Evolutionary conservation across 1,140 invertebrate genomes (phyloP), one percentile per base, ranked within the genome.

Genomic region (Drosophila sucinea): DNA sequence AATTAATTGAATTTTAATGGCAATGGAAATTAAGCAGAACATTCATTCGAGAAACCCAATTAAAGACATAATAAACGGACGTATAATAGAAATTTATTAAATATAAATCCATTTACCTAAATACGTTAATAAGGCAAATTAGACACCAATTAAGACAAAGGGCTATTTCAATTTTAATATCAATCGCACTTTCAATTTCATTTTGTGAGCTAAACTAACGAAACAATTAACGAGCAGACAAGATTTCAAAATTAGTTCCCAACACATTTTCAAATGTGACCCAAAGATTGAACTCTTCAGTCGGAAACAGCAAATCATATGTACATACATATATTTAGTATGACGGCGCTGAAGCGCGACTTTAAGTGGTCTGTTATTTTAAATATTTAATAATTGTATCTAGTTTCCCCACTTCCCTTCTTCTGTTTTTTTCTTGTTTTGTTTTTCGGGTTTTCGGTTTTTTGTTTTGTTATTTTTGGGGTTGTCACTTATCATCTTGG

Each of bases 321-420:
- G 4, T 41, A 41, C 1, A 44, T 30, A 27, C n/a, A 25, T n/a
- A 29, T 10, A 32, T 57, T 1, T 29, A n/a, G 10, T 56, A 30
- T 51, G 61, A 33, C 56, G 69, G 64, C 79, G 72, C 72, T 69
- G 79, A 69, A 87, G 83, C 82, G 76, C 69, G 70, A 87, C 79
- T 87, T 79, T 60, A 76, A 86, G 82, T 82, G 79, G 62, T 79
- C 71, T 87, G 84, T 87, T 87, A 56, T 87, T 83, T 89, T 87
- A 89, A 84, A 87, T 83, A 87, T 89, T 87, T 87, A 87, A 87
- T 87, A 87, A 87, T 87, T 87, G 83, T 87, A 87, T 87, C 83
- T 87, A 87, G 83, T 87, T 87, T 83, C 83, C 32, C 61, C 67
- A 72, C 67, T 87, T 83, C 72, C 77, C 70, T 29, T 29, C n/a